Percentiles rank a stretch among this genome's conserved stretches.
Evolutionary conservation across 2,797 vertebrate species (phyloP).

Genomic region (Sebastes glaucus): DNA sequence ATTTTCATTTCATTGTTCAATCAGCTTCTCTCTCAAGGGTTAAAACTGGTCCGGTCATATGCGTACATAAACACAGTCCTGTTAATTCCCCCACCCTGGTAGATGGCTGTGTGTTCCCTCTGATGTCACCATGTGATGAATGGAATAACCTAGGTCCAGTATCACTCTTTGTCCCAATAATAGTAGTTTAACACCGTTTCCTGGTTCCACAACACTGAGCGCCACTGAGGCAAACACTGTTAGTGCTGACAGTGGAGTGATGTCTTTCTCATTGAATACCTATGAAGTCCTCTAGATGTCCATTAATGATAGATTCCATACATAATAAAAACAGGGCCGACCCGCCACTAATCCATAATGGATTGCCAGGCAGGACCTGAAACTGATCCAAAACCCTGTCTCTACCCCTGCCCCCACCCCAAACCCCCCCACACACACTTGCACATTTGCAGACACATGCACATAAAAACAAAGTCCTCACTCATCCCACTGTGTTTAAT

Average conservation of each 20-base stretch:
- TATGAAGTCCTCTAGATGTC: conserved; percentile 72
- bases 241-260: conserved; percentile 65
- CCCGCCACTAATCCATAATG: conserved; percentile 68
- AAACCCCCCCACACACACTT: background rate
- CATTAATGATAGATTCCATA: conserved; percentile 73
- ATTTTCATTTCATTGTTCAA: background rate
- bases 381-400: conserved; percentile 55
- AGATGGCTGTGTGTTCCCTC: background rate
- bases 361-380: conserved; percentile 55
- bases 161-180: conserved; percentile 59
- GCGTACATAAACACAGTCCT: background rate
- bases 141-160: conserved; percentile 26
- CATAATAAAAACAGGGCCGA: conserved; percentile 66
- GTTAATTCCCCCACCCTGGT: conserved; percentile 1
- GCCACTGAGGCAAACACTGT: conserved; percentile 57
- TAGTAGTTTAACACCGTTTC: conserved; percentile 59
- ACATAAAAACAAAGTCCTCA: conserved; percentile 57
- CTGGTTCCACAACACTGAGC: conserved; percentile 52
- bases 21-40: background rate
- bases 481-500: conserved; percentile 70
- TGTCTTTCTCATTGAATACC: conserved; percentile 74
- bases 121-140: conserved; percentile 45
- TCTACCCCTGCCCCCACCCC: background rate
- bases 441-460: conserved; percentile 58
- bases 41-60: background rate